Base-by-base conservation (phyloP, 2,888 invertebrate genomes). In the Chrysodeixis includens region DNA sequence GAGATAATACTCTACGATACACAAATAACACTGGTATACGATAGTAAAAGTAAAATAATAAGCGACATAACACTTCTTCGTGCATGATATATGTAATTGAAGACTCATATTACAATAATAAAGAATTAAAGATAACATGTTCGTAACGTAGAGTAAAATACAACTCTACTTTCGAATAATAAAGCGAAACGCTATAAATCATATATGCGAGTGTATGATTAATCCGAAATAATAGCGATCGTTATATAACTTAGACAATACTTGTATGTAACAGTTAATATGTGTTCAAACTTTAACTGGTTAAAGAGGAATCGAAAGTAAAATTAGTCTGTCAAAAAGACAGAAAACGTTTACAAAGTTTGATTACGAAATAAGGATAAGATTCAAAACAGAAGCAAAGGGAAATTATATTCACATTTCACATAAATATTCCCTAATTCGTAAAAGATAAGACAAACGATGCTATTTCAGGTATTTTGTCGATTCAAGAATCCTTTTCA, bases 11-110 rank as follows among this genome's bases (percentile, higher is more conserved):
- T 1, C 20, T 54, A 46, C 30, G 60, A 74, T 61, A 71, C 18
- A 53, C 8, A 30, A 46, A 61, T 62, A 57, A 52, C 51, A 63
- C 14, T 49, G 53, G 54, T 69, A 63, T 60, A 65, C 51, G 65
- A 75, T 76, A 66, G 40, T 51, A 59, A 72, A 72, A 69, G 35
- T 66, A 60, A 62, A 69, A 75, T 72, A 61, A 63, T 74, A 55
- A 56, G 51, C 58, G 44, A 69, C 59, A 64, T 60, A 62, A 62
- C 65, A 72, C 61, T 60, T 61, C 18, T 18, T 60, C n/a, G 58
- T 63, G 65, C 67, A 69, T 60, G 64, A 63, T 67, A 56, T 66
- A 66, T 58, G 54, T 66, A 78, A 73, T 72, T 72, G 62, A 66
- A 78, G 55, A 71, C 62, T 61, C 64, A 63, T 51, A 67, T 68